Conservation (phyloP, 2,888 invertebrate species). For the Synergus itoensis region DNA sequence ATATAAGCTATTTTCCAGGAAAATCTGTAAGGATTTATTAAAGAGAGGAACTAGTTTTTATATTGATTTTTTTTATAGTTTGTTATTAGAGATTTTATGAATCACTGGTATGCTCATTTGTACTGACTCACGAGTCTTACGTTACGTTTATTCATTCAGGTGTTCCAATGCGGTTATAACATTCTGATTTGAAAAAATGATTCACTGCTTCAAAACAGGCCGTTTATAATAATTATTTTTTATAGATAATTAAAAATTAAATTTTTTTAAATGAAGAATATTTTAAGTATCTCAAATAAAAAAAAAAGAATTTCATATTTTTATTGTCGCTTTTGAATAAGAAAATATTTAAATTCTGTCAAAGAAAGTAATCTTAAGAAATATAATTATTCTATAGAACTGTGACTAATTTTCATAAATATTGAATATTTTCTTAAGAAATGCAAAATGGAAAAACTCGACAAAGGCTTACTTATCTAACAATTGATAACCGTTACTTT, state of each 20-base stretch:
- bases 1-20: not conserved
- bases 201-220: not conserved
- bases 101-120: not conserved
- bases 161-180: not conserved
- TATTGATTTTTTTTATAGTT: not conserved
- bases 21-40: not conserved
- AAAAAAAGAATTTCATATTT: no score
- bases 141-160: conserved; percentile 6
- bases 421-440: not conserved
- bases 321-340: no score
- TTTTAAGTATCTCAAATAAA: no score
- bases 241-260: no score
- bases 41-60: not conserved
- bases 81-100: conserved; percentile 13
- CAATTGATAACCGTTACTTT: conserved; percentile 22
- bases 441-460: not conserved
- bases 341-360: no score
- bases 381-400: not conserved
- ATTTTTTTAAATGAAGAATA: no score
- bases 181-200: not conserved
- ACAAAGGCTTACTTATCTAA: conserved; percentile 3
- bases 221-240: no score
- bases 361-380: not conserved
- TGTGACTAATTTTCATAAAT: not conserved
- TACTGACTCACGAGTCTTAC: conserved; percentile 16